Percentiles rank a stretch among this genome's conserved stretches.
Conservation (phyloP, 2,113 vertebrate species). For the Pipra filicauda region DNA sequence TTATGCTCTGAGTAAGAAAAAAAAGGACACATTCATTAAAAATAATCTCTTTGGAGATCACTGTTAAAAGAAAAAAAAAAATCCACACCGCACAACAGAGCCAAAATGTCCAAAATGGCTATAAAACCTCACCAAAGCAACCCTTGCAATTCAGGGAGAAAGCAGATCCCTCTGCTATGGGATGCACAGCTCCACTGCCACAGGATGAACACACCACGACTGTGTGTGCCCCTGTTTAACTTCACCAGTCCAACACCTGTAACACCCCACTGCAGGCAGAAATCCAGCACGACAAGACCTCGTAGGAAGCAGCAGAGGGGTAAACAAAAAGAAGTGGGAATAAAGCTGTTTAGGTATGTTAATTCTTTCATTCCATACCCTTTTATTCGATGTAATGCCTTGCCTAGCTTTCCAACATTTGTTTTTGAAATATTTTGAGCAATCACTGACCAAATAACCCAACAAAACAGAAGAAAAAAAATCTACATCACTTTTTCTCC, state of each 20-base stretch:
- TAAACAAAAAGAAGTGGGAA: not conserved
- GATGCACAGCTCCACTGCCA: not conserved
- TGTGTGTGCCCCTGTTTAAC: not conserved
- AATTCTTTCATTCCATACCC: not conserved
- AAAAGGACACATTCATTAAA: constrained; percentile 53
- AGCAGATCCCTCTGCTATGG: not conserved
- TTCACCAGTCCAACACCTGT: not conserved
- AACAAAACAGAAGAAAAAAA: not conserved
- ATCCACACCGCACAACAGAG: not conserved
- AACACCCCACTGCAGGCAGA: not conserved
- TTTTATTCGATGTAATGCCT: not conserved
- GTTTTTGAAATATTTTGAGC: not conserved
- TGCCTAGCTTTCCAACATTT: not conserved
- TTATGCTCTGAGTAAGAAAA: constrained; percentile 27
- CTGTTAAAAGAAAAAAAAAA: not conserved
- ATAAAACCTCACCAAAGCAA: not conserved
- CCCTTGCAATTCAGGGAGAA: not conserved
- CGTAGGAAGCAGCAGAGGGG: not conserved
- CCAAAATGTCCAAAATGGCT: not conserved
- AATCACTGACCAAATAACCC: not conserved
- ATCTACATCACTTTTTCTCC: not conserved
- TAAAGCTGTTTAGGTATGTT: not conserved
- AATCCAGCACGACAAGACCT: not conserved
- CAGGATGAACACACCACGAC: not conserved
- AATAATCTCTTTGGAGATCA: constrained; percentile 40